Base-by-base conservation (phyloP, 2,888 invertebrate genomes). In the Campoplex nolae region DNA sequence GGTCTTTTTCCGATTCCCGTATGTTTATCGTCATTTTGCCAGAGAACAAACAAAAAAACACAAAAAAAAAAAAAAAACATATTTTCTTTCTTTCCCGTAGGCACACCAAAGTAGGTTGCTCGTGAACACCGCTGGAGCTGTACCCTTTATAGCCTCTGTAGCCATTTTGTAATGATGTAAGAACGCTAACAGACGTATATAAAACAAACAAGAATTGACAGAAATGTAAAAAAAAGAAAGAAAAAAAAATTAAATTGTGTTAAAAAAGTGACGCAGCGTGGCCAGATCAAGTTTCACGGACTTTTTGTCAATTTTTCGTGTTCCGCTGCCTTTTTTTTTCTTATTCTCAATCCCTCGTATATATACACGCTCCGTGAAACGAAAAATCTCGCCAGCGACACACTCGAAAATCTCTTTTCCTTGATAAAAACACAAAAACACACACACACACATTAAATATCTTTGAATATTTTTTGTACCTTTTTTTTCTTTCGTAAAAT, bases 101-200 rank as follows among this genome's bases (percentile, higher is more conserved):
- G 93, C 93, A 93, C 93, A 93, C 92, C 92, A 93, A 92, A 92
- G 94, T 94, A 94, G 93, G 94, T 94, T 93, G 94, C 94, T 94
- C 93, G 93, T 93, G 92, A 93, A 94, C 93, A 94, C 92, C 91
- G 92, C 92, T 92, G 93, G 92, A 93, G 92, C 92, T 92, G 92
- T 92, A 90, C 90, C 90, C 91, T 89, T 90, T 90, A 91, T 91
- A 91, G 91, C 91, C 91, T 91, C 83, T 89, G 91, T 91, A 92
- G 91, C 89, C 88, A 89, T 89, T 90, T 89, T 89, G 90, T 90
- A 90, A 89, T 88, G 88, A 90, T 88, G 84, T 89, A 88, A 88
- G 85, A 84, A 84, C 86, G 85, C 84, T 85, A 87, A 88, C 54
- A 84, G 78, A 77, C 51, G 32, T 35, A 70, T 42, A 32, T 73